phyloP scores from a whole-genome alignment of 2,888 invertebrate species.

The Tricholauxania praeusta region DNA sequence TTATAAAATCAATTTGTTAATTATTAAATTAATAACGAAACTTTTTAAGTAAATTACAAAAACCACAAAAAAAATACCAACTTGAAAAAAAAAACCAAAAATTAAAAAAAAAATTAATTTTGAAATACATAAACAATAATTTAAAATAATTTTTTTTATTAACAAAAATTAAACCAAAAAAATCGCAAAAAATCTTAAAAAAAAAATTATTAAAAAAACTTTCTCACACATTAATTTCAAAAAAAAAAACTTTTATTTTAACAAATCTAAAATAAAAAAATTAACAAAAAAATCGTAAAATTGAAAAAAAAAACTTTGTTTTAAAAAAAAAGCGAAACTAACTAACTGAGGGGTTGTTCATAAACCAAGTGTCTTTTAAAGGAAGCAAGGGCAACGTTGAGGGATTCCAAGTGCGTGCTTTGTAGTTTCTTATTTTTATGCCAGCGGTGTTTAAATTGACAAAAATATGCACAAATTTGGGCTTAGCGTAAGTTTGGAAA shows the following conservation, averaged over 20 bases:
- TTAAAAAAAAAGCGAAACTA: background rate
- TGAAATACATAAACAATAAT: constrained; percentile 42
- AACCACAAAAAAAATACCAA: constrained; percentile 49
- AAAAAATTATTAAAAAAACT: constrained; percentile 26
- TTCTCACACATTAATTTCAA: constrained; percentile 26
- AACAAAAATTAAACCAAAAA: constrained; percentile 42
- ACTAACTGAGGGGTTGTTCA: too few relatives aligned
- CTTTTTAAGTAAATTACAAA: constrained; percentile 66
- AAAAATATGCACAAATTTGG: too few relatives aligned
- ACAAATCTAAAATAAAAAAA: constrained; percentile 43
- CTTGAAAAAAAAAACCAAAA: constrained; percentile 51
- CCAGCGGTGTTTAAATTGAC: too few relatives aligned
- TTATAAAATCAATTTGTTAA: constrained; percentile 70
- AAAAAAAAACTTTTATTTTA: constrained; percentile 11
- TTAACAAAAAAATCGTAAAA: constrained; percentile 36
- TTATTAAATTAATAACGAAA: constrained; percentile 70
- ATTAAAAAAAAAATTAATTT: constrained; percentile 41
- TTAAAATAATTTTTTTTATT: constrained; percentile 42
- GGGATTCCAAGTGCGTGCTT: too few relatives aligned
- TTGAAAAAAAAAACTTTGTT: constrained; percentile 44
- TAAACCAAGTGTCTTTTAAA: too few relatives aligned
- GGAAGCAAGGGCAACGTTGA: too few relatives aligned
- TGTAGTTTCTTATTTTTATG: too few relatives aligned
- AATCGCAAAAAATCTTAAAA: constrained; percentile 37
- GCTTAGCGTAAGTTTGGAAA: too few relatives aligned